phyloP scores from a whole-genome alignment of 1,140 invertebrate genomes.

The Chrysoperla carnea region DNA sequence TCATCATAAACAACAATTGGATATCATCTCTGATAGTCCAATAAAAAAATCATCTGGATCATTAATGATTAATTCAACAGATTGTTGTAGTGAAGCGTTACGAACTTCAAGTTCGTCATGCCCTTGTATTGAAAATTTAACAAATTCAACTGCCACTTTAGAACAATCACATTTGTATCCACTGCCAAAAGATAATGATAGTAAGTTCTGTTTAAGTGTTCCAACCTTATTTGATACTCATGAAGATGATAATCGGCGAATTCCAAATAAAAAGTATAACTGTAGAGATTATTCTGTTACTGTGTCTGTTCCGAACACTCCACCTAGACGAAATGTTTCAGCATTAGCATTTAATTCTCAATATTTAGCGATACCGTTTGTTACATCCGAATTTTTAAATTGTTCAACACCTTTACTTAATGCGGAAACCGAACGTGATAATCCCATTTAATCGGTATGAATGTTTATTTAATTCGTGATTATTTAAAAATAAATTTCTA shows the following conservation, averaged over 20 bases:
- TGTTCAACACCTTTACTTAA: too few relatives aligned
- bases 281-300: too few relatives aligned
- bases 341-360: too few relatives aligned
- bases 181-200: conserved; percentile 14
- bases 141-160: conserved; percentile 17
- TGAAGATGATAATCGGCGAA: neutral
- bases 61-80: conserved; percentile 13
- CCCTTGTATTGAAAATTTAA: conserved; percentile 37
- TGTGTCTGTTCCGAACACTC: too few relatives aligned
- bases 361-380: too few relatives aligned
- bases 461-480: too few relatives aligned
- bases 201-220: conserved; percentile 15
- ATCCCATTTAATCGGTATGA: too few relatives aligned
- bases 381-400: too few relatives aligned
- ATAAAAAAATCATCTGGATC: conserved; percentile 21
- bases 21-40: conserved; percentile 29
- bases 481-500: too few relatives aligned
- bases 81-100: conserved; percentile 24
- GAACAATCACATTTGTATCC: conserved; percentile 18
- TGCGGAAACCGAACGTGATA: too few relatives aligned
- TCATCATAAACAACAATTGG: conserved; percentile 15
- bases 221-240: conserved; percentile 13
- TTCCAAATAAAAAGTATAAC: too few relatives aligned
- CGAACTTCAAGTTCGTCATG: conserved; percentile 34
- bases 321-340: too few relatives aligned